Conservation (phyloP, 2,888 invertebrate genomes). For the Cantharis flavilabris region DNA sequence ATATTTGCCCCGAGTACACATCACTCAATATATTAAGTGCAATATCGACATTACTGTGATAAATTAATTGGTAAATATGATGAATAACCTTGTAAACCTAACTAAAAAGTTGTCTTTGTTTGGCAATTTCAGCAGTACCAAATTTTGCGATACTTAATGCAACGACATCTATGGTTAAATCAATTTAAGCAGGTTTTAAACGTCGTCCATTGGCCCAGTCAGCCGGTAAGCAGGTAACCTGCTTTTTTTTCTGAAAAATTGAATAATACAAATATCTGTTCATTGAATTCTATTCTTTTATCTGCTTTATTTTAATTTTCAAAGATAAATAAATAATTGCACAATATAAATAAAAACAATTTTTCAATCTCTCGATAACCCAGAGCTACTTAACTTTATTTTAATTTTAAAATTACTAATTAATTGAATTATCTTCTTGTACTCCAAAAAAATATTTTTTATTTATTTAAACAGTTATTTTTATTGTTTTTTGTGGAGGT, state of each 20-base stretch:
- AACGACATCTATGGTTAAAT: too few relatives aligned
- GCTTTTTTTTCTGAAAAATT: too few relatives aligned
- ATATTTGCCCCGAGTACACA: not conserved
- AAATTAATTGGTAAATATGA: not conserved
- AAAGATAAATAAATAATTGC: not conserved
- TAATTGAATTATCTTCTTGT: not conserved
- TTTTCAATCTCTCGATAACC: not conserved
- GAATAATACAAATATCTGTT: not conserved
- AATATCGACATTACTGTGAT: not conserved
- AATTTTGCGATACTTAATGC: not conserved
- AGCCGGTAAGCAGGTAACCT: too few relatives aligned
- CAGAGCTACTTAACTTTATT: not conserved
- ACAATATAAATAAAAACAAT: not conserved
- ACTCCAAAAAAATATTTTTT: not conserved
- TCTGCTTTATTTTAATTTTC: not conserved
- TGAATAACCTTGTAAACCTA: not conserved
- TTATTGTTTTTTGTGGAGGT: too few relatives aligned
- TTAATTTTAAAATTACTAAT: not conserved
- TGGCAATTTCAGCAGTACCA: not conserved
- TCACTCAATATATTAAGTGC: not conserved
- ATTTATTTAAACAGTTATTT: not conserved
- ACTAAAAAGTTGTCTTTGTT: not conserved
- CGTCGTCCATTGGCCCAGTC: too few relatives aligned
- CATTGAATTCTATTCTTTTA: not conserved
- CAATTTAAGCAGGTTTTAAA: too few relatives aligned